Base-by-base conservation (phyloP, 1,140 invertebrate genomes). In the Drosophila pallidifrons region DNA sequence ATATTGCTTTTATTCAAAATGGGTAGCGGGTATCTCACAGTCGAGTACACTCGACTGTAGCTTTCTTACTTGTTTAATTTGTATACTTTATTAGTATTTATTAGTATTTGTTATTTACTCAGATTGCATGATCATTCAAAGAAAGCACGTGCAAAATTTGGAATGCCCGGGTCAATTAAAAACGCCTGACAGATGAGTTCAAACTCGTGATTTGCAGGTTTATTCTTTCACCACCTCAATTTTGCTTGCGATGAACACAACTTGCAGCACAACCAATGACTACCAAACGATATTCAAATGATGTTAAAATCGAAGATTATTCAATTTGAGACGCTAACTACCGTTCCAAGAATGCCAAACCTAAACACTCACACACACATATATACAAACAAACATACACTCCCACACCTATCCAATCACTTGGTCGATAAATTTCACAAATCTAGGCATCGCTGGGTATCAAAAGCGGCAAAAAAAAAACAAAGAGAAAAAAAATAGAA, bases 371-470 rank as follows among this genome's bases (percentile, higher is more conserved):
- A 60, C 66, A 68, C 70, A 70, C 28, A 64, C 49, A 74, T 16
- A 61, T 47, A 81, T 45, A 58, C 79, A n/a, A n/a, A 81, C 38
- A 54, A 64, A 61, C 57, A 70, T 57, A 61, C 45, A 46, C 49
- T 73, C 66, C 69, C 79, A 77, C 77, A 75, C 64, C 68, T 71
- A 60, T 55, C 71, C 72, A 75, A 75, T 70, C 72, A 88, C 83
- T 86, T 77, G 82, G 80, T 77, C 83, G 83, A 87, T 87, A 87
- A 87, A 87, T 87, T 87, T 88, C 83, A 80, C 83, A 87, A 87
- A 87, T 87, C 83, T 87, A 79, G 80, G 68, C 78, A 83, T 87
- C 83, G 81, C 78, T 47, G 73, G 25, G 74, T 67, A 69, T 64
- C 64, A 67, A 71, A 76, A 78, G 77, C 72, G 68, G 72, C 79